Conservation (phyloP, 2,888 invertebrate species). For the Zelleria hepariella region DNA sequence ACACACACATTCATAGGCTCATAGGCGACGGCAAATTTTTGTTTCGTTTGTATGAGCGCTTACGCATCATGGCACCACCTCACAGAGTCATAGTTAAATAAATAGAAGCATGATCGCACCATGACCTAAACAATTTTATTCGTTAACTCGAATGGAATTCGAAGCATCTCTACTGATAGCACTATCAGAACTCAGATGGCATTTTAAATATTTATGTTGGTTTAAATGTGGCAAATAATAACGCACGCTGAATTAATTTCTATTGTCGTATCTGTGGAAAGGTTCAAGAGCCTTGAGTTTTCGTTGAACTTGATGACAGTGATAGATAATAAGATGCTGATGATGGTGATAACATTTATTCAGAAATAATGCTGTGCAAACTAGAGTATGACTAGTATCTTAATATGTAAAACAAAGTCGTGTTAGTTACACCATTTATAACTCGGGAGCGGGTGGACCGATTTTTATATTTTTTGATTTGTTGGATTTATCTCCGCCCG, state of each 20-base stretch:
- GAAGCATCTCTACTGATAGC: not conserved
- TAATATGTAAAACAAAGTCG: no score
- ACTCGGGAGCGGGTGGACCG: no score
- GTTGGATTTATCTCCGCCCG: no score
- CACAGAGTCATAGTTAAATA: not conserved
- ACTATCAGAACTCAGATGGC: not conserved
- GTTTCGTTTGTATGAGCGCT: no score
- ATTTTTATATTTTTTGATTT: no score
- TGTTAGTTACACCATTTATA: no score
- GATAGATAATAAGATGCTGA: not conserved
- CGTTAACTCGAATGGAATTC: not conserved
- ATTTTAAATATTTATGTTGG: not conserved
- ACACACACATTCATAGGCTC: no score
- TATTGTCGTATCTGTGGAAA: not conserved
- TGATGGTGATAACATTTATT: no score
- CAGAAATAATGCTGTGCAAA: no score
- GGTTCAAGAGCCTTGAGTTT: not conserved
- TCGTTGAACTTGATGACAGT: not conserved
- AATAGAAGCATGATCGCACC: not conserved
- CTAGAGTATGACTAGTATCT: no score
- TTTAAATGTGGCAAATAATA: not conserved
- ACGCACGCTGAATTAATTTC: not conserved
- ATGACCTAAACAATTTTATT: not conserved
- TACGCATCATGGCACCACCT: not conserved
- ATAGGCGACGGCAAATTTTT: no score